Base-by-base conservation (phyloP, 2,113 vertebrate genomes). In the Cynocephalus volans region DNA sequence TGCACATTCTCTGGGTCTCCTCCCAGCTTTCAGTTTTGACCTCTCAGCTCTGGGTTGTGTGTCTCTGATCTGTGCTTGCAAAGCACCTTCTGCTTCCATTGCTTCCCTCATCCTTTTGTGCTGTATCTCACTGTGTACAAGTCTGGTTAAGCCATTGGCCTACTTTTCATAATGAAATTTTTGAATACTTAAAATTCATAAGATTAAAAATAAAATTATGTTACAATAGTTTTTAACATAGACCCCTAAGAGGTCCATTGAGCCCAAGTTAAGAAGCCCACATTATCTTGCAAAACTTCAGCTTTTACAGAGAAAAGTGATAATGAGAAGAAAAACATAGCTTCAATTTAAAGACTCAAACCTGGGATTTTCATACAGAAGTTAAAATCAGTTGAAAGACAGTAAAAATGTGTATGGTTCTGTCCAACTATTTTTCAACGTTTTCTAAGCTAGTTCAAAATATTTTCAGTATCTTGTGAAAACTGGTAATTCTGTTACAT, bases 321-420 rank as follows among this genome's bases (percentile, higher is more conserved):
- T 48, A 24, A 17, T 7, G 12, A 21, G 23, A 31, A 28, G 8
- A 10, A 45, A 84, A 82, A 50, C 11, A n/a, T 23, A 15, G 10
- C 17, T 75, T 58, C 36, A 24, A 23, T 83, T 19, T 23, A 18
- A 56, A 84, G 31, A 67, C 45, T 93, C 45, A 73, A 64, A 21
- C 36, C 21, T 14, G 6, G 9, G 21, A 69, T 92, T 93, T 72
- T 65, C 60, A 64, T 21, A 41, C 12, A 41, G 12, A 79, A 91
- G 14, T 36, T 67, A 73, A 90, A 88, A 69, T 83, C 31, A 67
- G 8, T 73, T 82, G 41, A 93, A 90, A 48, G 15, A 85, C 72
- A 93, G 80, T 14, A 81, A 81, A 93, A 81, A 21, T 4, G 4
- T 85, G 33, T 19, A 70, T 65, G 0, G 5, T 52, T 90, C 60